Percentiles rank a stretch among this genome's conserved stretches.
Conservation (phyloP, 2,797 vertebrate species). For the Bryconaethiops microstoma region DNA sequence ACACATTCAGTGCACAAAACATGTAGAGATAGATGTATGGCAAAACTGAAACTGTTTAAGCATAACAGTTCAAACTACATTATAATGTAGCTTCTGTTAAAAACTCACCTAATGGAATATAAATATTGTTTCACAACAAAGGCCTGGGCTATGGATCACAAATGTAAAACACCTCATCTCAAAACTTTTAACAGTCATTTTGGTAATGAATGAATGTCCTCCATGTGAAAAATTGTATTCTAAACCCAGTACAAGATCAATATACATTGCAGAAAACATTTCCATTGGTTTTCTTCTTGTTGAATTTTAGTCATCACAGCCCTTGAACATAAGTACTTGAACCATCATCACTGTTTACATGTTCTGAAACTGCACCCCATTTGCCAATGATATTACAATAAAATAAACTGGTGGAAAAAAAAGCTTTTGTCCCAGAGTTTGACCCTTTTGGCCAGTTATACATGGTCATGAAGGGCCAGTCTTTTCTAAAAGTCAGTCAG, state of each 20-base stretch:
- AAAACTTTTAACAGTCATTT: background rate
- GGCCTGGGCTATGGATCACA: background rate
- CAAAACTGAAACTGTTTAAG: background rate
- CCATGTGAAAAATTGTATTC: background rate
- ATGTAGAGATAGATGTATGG: background rate
- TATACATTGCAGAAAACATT: conserved; percentile 48
- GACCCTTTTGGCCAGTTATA: background rate
- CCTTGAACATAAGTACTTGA: conserved; percentile 48
- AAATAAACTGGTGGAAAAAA: conserved; percentile 70
- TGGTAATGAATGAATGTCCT: background rate
- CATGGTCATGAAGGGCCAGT: too few species aligned
- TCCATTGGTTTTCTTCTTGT: conserved; percentile 61
- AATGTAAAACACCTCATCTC: background rate
- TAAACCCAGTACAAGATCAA: conserved; percentile 10
- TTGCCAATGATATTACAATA: conserved; percentile 60
- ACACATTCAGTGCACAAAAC: too few species aligned
- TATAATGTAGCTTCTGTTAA: background rate
- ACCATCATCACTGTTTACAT: conserved; percentile 67
- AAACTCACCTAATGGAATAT: background rate
- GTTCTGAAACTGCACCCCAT: conserved; percentile 66
- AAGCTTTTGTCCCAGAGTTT: conserved; percentile 28
- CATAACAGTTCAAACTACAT: background rate
- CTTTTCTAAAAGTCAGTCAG: too few species aligned
- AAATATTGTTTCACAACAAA: background rate
- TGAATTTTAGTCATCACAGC: conserved; percentile 41